phyloP scores from a whole-genome alignment of 2,888 invertebrate genomes.

The Parnassius glacialis region DNA sequence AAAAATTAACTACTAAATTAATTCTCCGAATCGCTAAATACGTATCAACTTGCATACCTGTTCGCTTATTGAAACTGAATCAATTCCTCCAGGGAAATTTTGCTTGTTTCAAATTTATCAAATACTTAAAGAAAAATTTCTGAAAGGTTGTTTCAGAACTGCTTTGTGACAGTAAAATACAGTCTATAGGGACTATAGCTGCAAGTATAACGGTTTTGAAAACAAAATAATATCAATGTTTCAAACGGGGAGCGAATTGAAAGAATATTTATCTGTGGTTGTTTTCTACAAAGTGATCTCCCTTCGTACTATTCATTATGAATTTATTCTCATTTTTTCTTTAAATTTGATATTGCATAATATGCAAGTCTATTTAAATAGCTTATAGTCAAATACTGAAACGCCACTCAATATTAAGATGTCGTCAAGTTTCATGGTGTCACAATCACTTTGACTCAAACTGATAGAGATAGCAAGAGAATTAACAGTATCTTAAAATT shows the following conservation, averaged over 20 bases:
- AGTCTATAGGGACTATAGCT: slow-evolving; percentile 10
- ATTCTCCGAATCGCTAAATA: too few relatives aligned
- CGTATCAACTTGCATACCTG: too few relatives aligned
- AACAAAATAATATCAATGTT: slow-evolving; percentile 13
- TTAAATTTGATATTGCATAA: too few relatives aligned
- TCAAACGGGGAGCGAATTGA: not conserved
- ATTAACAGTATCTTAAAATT: too few relatives aligned
- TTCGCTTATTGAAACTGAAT: slow-evolving; percentile 2
- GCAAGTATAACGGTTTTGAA: slow-evolving; percentile 7
- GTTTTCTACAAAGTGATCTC: not conserved
- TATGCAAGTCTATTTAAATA: too few relatives aligned
- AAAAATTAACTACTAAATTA: too few relatives aligned
- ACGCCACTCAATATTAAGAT: too few relatives aligned
- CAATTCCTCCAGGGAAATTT: slow-evolving; percentile 21
- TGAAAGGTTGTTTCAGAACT: slow-evolving; percentile 10
- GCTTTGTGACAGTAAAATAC: slow-evolving; percentile 20
- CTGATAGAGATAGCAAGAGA: too few relatives aligned
- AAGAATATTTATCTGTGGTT: slow-evolving; percentile 8
- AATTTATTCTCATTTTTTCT: too few relatives aligned
- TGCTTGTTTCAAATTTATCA: slow-evolving; percentile 21
- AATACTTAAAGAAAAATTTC: slow-evolving; percentile 22
- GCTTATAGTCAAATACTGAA: too few relatives aligned
- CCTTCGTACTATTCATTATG: not conserved
- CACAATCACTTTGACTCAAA: too few relatives aligned
- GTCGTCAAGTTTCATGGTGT: too few relatives aligned